Base-by-base conservation (phyloP, 2,888 invertebrate species). In the Brenthis hecate region DNA sequence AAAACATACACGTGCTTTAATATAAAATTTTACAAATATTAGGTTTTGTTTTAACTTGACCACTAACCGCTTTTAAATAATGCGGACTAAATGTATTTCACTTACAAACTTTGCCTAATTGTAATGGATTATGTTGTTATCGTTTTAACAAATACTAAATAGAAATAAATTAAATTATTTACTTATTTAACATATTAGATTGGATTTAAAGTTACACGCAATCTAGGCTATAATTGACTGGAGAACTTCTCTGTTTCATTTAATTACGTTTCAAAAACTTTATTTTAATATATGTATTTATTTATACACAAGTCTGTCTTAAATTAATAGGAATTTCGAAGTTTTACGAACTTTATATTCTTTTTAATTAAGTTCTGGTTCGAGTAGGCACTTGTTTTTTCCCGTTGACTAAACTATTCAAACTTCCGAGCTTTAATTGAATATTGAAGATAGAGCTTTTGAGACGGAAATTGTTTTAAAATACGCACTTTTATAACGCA, bases 121-220 rank as follows among this genome's bases (percentile, higher is more conserved):
- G 70, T 75, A 73, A 75, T 75, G 67, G 73, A 75, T 73, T 71
- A 67, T 55, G 58, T 57, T 63, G 43, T 56, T 54, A 57, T 16
- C n/a, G 47, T 47, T 13, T 11, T 43, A 47, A 56, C 56, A 55
- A 50, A 66, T 56, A 56, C 6, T 65, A 32, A 56, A 50, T 50
- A 19, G 23, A 53, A 66, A 58, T 51, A 61, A 36, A 36, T 62
- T 19, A 13, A 13, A 53, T 53, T 14, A 62, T 19, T 36, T 36
- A 51, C 36, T 62, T 53, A 62, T 62, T 51, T 51, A 53, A 36
- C 2, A n/a, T 16, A 14, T 6, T 14, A 32, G 32, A 61, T 36
- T 62, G 16, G 14, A 53, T 60, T 16, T 50, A 28, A 60, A 28
- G 48, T 28, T 23, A 28, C 60, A 60, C 60, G 60, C 60, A 50